A percentile compares a stretch with the other conserved stretches of the same genome.
phyloP scores from a whole-genome alignment of 1,140 invertebrate genomes.

The Drosophila ironensis region DNA sequence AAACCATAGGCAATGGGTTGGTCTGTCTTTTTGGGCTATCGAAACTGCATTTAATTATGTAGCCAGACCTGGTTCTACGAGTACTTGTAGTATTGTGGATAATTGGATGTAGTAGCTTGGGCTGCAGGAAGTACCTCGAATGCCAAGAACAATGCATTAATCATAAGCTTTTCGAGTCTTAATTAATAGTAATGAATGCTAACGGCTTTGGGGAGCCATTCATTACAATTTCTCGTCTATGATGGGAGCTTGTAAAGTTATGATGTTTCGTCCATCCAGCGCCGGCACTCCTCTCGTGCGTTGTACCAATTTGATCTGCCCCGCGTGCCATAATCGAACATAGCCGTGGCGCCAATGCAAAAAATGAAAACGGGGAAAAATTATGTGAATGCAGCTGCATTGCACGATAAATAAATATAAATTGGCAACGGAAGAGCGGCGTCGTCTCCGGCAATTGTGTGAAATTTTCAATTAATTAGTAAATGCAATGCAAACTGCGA shows the following conservation, averaged over 20 bases:
- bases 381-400: slow-evolving; percentile 13
- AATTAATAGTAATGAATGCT: background rate
- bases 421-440: slow-evolving; percentile 66
- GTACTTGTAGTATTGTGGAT: no score
- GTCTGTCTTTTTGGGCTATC: no score
- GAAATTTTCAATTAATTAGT: slow-evolving; percentile 77
- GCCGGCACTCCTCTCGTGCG: slow-evolving; percentile 6
- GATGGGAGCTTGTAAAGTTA: background rate
- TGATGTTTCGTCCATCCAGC: slow-evolving; percentile 10
- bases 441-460: slow-evolving; percentile 59
- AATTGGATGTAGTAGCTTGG: background rate
- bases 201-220: slow-evolving; percentile 7
- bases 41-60: background rate
- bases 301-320: background rate
- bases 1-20: background rate
- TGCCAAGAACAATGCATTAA: background rate
- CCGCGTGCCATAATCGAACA: background rate
- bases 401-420: slow-evolving; percentile 71
- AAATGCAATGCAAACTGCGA: slow-evolving; percentile 66
- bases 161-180: background rate
- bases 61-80: background rate
- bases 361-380: slow-evolving; percentile 4
- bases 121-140: background rate
- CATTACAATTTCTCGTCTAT: slow-evolving; percentile 9
- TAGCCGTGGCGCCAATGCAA: slow-evolving; percentile 13